These are phyloP conservation scores for Microtus ochrogaster DNA, from an alignment of 2,113 vertebrate species.

Conservation along the genomic window DNA sequence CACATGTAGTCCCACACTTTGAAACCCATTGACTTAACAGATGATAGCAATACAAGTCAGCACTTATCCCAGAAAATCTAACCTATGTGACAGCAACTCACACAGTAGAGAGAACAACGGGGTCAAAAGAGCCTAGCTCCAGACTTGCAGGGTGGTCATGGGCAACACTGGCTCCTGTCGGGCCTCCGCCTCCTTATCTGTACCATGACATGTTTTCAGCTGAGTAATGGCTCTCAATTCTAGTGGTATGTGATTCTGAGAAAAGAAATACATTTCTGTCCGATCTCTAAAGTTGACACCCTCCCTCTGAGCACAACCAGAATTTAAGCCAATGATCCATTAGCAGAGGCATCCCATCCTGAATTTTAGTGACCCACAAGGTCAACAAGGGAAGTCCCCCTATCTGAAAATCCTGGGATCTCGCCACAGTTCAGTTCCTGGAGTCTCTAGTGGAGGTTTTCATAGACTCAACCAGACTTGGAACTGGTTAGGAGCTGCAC, in stretches of 20 bases:
- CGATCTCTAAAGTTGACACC: neutral
- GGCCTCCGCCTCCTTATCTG: neutral
- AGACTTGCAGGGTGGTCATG: neutral
- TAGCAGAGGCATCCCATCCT: neutral
- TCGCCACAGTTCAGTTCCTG: neutral
- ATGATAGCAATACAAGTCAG: neutral
- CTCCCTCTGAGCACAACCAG: neutral
- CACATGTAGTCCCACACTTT: neutral
- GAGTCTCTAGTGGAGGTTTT: neutral
- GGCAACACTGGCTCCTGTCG: neutral
- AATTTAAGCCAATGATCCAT: conserved; percentile 7
- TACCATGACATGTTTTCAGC: neutral
- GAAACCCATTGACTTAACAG: conserved; percentile 23
- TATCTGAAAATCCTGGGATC: neutral
- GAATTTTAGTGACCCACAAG: neutral
- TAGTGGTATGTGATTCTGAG: neutral
- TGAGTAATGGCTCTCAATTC: neutral
- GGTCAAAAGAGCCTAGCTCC: neutral
- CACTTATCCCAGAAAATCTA: neutral
- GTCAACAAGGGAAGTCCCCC: neutral
- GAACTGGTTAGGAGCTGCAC: neutral
- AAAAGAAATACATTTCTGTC: neutral
- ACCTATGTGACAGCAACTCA: neutral
- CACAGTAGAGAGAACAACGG: neutral
- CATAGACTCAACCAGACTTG: neutral